phyloP scores from a whole-genome alignment of 2,888 invertebrate genomes.

The Operophtera brumata region DNA sequence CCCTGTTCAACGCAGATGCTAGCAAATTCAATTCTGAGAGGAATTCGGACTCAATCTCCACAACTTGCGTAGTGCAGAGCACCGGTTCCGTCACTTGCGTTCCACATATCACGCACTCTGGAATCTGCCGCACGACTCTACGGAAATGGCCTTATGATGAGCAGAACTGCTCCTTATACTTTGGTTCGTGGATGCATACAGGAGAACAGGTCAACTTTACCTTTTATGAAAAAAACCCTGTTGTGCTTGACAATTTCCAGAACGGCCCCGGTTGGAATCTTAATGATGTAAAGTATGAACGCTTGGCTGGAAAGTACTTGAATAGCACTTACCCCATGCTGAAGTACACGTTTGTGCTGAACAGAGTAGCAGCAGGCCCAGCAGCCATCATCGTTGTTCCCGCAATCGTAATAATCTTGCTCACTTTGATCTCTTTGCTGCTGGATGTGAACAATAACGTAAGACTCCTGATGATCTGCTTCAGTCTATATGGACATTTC shows the following conservation, averaged over 20 bases:
- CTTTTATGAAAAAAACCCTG: conserved; percentile 55
- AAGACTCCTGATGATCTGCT: conserved; percentile 76
- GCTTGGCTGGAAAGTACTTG: conserved; percentile 73
- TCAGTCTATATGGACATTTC: conserved; percentile 83
- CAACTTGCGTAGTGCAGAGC: conserved; percentile 74
- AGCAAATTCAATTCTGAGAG: conserved; percentile 52
- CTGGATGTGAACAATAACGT: conserved; percentile 80
- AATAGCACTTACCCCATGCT: conserved; percentile 83
- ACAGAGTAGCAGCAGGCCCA: conserved; percentile 80
- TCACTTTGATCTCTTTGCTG: conserved; percentile 80
- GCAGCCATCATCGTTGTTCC: conserved; percentile 81
- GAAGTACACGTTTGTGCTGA: conserved; percentile 77
- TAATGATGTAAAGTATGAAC: conserved; percentile 60
- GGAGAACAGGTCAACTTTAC: conserved; percentile 82
- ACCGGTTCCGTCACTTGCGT: conserved; percentile 83
- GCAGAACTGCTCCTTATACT: conserved; percentile 83
- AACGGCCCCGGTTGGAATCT: conserved; percentile 83
- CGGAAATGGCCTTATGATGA: conserved; percentile 84
- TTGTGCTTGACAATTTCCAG: conserved; percentile 68
- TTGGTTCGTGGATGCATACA: conserved; percentile 85
- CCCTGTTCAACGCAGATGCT: conserved; percentile 84
- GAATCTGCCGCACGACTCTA: conserved; percentile 81
- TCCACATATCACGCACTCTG: conserved; percentile 78
- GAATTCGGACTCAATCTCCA: conserved; percentile 59
- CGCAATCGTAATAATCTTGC: conserved; percentile 72